Conservation (phyloP, 2,113 vertebrate species). For the Chaetorhynchus papuensis region DNA sequence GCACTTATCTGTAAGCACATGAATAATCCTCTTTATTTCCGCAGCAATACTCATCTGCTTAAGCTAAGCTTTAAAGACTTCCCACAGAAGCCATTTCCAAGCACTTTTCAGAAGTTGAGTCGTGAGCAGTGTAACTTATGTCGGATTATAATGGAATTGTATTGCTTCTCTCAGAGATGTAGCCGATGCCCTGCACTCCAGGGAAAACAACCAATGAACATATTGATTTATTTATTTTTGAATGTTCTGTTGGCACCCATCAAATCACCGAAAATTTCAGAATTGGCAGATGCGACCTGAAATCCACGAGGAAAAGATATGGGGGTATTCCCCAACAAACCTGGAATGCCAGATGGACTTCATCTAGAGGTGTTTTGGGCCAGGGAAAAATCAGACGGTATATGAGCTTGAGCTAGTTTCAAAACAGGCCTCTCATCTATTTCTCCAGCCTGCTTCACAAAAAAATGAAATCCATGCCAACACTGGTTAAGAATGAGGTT, state of each 20-base stretch:
- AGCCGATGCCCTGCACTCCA: neutral
- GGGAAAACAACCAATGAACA: neutral
- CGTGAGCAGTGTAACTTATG: neutral
- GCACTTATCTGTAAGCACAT: neutral
- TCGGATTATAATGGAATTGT: neutral
- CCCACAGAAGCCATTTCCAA: conserved; percentile 14
- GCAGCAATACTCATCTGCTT: neutral
- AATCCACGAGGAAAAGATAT: neutral
- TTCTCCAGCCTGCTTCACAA: neutral
- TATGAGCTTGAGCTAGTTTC: neutral
- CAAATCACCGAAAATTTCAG: neutral
- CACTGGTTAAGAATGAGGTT: neutral
- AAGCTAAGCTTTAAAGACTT: neutral
- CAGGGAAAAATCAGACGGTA: neutral
- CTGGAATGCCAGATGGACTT: neutral
- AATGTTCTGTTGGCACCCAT: neutral
- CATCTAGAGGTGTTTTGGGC: neutral
- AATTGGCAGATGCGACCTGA: neutral
- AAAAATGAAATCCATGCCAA: neutral
- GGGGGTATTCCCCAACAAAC: neutral
- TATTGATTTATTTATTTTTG: neutral
- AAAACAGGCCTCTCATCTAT: neutral
- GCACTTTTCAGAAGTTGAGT: neutral
- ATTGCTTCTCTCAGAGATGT: neutral
- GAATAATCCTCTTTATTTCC: conserved; percentile 31